These are phyloP conservation scores for Ormyrus labotus DNA, from an alignment of 2,888 invertebrate genomes.

Conservation along the genomic window DNA sequence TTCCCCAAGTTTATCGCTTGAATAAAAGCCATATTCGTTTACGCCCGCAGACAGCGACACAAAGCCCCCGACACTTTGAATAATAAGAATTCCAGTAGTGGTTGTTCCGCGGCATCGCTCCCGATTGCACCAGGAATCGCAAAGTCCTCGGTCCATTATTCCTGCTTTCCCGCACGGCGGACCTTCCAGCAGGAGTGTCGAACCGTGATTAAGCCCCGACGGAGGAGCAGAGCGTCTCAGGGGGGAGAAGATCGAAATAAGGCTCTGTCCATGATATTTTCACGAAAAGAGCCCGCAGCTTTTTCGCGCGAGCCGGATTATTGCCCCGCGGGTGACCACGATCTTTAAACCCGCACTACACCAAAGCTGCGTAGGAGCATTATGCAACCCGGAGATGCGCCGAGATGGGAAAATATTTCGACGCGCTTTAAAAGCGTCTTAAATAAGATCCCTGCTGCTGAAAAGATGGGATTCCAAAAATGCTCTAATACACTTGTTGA, in stretches of 20 bases:
- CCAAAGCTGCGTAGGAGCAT: background rate
- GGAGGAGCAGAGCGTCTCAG: constrained; percentile 13
- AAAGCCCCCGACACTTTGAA: background rate
- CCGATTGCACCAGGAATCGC: constrained; percentile 44
- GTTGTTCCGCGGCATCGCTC: constrained; percentile 31
- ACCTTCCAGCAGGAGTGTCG: constrained; percentile 60
- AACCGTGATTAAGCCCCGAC: constrained; percentile 62
- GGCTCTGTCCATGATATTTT: constrained; percentile 66
- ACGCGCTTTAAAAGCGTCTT: background rate
- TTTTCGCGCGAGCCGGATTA: constrained; percentile 57
- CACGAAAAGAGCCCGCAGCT: constrained; percentile 49
- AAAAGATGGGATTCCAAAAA: too few species aligned
- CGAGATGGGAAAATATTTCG: background rate
- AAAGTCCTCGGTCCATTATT: constrained; percentile 24
- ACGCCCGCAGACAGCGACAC: background rate
- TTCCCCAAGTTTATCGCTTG: too few species aligned
- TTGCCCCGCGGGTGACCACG: constrained; percentile 36
- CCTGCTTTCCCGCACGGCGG: background rate
- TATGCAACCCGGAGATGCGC: constrained; percentile 35
- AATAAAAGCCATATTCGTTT: too few species aligned
- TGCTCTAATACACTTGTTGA: too few species aligned
- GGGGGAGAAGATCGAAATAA: too few species aligned
- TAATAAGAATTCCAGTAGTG: constrained; percentile 52
- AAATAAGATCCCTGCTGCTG: too few species aligned
- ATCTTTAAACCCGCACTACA: background rate